These are phyloP conservation scores for Stenoptilia bipunctidactyla DNA, from an alignment of 2,888 invertebrate species.

Conservation along the genomic window DNA sequence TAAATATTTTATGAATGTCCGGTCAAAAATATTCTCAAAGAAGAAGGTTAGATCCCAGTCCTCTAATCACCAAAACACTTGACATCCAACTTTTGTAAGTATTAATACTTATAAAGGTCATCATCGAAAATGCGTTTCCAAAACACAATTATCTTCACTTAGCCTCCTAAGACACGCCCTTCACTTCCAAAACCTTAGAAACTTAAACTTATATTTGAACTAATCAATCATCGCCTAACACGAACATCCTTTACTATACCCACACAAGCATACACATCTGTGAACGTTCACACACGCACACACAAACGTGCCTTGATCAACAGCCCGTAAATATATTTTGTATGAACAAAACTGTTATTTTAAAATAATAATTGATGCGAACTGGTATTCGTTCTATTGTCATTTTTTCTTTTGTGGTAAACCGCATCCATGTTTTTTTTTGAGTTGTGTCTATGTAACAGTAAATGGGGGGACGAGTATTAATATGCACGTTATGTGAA, in stretches of 20 bases:
- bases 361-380: constrained; percentile 65
- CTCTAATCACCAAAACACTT: no score
- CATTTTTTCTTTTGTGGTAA: constrained; percentile 45
- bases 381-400: constrained; percentile 43
- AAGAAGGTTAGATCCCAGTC: no score
- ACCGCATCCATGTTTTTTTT: constrained; percentile 34
- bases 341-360: constrained; percentile 69
- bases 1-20: no score
- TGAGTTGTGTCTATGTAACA: constrained; percentile 14
- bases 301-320: constrained; percentile 26
- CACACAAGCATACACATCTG: constrained; percentile 18
- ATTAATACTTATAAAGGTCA: no score
- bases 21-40: no score
- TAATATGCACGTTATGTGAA: no score
- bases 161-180: constrained; percentile 26
- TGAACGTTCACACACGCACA: constrained; percentile 15
- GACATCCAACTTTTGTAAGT: no score
- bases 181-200: constrained; percentile 32
- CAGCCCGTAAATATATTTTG: constrained; percentile 65
- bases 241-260: constrained; percentile 46
- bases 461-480: constrained; percentile 21
- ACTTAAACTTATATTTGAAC: constrained; percentile 37
- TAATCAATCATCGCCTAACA: constrained; percentile 45
- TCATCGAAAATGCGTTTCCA: no score
- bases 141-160: no score